Evolutionary conservation across 2,888 invertebrate species (phyloP).

Genomic region (Noctua pronuba): DNA sequence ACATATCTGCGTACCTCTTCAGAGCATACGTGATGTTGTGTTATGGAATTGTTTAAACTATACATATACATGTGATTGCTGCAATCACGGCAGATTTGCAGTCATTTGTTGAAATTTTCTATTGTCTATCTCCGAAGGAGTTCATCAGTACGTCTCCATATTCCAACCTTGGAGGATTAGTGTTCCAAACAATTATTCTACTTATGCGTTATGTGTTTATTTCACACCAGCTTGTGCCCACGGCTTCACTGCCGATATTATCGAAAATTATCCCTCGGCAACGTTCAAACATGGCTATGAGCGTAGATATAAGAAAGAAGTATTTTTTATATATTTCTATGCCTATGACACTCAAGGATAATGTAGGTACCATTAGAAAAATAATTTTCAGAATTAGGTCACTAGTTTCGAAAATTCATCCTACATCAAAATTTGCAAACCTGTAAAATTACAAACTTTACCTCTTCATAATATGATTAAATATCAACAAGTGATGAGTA

Average conservation of each 20-base stretch:
- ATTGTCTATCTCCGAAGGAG: not conserved
- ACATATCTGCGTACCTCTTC: not conserved
- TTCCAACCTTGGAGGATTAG: not conserved
- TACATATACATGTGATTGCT: not conserved
- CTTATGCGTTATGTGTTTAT: not conserved
- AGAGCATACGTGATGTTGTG: not conserved
- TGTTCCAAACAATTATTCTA: not conserved
- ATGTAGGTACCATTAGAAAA: not conserved
- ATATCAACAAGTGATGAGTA: not conserved
- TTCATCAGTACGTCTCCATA: not conserved
- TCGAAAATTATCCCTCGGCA: not conserved
- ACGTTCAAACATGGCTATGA: not conserved
- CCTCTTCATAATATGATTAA: not conserved
- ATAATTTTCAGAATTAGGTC: not conserved
- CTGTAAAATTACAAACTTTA: not conserved
- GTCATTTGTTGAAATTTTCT: not conserved
- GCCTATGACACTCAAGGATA: not conserved
- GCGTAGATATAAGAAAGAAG: not conserved
- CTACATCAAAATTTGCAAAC: not conserved
- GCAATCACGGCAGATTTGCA: not conserved
- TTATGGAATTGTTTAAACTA: not conserved
- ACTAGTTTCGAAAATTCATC: not conserved
- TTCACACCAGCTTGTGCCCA: not conserved
- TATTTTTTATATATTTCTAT: not conserved
- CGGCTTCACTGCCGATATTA: not conserved